Base-by-base conservation (phyloP, 30 jellyfish, hydroid and myxozoan genomes). In the Aurelia aurita region DNA sequence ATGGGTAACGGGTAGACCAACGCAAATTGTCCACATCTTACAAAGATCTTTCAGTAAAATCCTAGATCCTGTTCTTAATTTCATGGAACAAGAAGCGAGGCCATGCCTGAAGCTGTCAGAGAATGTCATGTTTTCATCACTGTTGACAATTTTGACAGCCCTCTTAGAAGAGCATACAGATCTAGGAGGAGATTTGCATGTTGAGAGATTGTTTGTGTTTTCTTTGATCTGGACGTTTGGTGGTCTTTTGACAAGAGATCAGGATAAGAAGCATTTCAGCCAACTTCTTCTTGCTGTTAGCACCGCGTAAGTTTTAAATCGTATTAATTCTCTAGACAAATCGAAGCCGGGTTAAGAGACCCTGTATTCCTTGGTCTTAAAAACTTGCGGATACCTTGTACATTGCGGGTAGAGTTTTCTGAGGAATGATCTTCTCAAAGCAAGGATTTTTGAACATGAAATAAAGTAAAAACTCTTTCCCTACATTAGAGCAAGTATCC, bases 171-270 rank as follows among this genome's bases (percentile, higher is more conserved):
- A 90, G 77, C 97, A 85, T 58, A 75, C 92, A 18, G 97, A 90
- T 45, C 83, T 90, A 4, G 96, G 96, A 13, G 97, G 97, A n/a
- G 97, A 90, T 35, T 65, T 90, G 75, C 97, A 90, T 29, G 77
- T 86, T 21, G 97, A 90, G 57, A 68, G 97, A 54, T 85, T 90
- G 67, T 90, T 74, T 60, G 75, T 90, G 18, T 90, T 90, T 64
- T 84, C 97, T 28, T 58, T 83, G 68, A 90, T 90, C 45, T 90
- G 97, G 97, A 76, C 96, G n/a, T 90, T 90, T 69, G 97, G 97
- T 43, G 96, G 97, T 44, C 72, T 90, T 32, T 49, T 90, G 70
- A 77, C 87, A 11, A 54, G 85, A 32, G 97, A 90, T 20, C 83
- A 69, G 7, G 97, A 90, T 25, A 82, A 82, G 77, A 76, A 84